These are phyloP conservation scores for Zygothrica quintamaculata DNA, from an alignment of 2,888 invertebrate species.

Conservation along the genomic window DNA sequence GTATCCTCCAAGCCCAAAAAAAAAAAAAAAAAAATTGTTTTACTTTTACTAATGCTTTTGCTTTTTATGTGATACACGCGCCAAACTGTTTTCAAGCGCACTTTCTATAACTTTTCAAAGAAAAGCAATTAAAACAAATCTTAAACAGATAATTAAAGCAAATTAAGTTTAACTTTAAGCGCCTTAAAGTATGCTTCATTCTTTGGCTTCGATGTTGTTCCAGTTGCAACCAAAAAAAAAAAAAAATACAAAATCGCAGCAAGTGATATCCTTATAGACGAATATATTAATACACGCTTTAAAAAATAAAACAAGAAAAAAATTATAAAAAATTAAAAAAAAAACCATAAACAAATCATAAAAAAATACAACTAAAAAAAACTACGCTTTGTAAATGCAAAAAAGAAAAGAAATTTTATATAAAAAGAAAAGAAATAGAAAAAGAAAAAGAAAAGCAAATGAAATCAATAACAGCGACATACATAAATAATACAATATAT, in stretches of 20 bases:
- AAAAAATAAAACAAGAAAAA: slow-evolving; percentile 14
- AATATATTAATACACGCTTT: slow-evolving; percentile 83
- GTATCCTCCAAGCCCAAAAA: slow-evolving; percentile 45
- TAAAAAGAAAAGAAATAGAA: slow-evolving; percentile 36
- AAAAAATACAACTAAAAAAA: slow-evolving; percentile 35
- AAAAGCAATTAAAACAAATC: slow-evolving; percentile 21
- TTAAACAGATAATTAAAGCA: slow-evolving; percentile 13
- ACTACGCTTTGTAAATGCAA: slow-evolving; percentile 74
- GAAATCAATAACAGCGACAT: slow-evolving; percentile 40
- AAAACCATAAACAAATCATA: slow-evolving; percentile 19
- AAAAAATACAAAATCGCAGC: no score
- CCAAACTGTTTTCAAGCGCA: slow-evolving; percentile 62
- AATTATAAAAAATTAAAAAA: slow-evolving; percentile 31
- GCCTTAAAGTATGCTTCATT: slow-evolving; percentile 68
- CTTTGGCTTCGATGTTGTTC: slow-evolving; percentile 70
- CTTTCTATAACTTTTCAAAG: slow-evolving; percentile 38
- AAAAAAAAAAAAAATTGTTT: slow-evolving; percentile 29
- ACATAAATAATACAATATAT: slow-evolving; percentile 52
- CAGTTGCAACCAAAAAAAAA: slow-evolving; percentile 49
- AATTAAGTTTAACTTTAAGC: slow-evolving; percentile 62
- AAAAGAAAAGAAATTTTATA: slow-evolving; percentile 36
- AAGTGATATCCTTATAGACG: slow-evolving; percentile 82
- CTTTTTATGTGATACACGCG: slow-evolving; percentile 66
- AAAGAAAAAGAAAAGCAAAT: slow-evolving; percentile 38
- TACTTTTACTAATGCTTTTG: slow-evolving; percentile 68